Evolutionary conservation across 2,888 invertebrate genomes (phyloP), one percentile per base, ranked within the genome.

Genomic region (Leucophora obtusa): DNA sequence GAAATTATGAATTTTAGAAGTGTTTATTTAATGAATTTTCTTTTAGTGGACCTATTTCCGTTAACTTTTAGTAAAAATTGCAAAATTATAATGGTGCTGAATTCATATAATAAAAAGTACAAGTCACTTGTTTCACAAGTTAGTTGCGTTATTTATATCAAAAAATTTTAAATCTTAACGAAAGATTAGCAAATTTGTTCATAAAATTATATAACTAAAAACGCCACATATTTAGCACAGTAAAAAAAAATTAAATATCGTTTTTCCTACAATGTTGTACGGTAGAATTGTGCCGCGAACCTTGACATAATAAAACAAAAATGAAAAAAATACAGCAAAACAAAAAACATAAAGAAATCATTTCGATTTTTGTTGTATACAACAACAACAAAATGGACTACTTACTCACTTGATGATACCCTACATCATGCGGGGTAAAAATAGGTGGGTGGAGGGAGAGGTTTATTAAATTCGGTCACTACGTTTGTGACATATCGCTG

Each of bases 221-320:
- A n/a, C 43, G 6, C 28, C 24, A 56, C 24, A 56, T 21, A 33
- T 21, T 56, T 14, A 24, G 56, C 15, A 28, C 21, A 28, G 24
- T 33, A 24, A 56, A 28, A 56, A 11, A 14, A 56, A 28, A n/a
- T 6, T 28, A 28, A 28, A 28, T 56, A 56, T 28, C 24, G 28
- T 56, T 63, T 71, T 71, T 65, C 47, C 60, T 60, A 77, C 73
- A 69, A 60, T 70, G 60, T 69, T 76, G 77, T 73, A 75, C 77
- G 81, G 77, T 79, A 84, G 81, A 84, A 85, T 86, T 87, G 86
- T 87, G 87, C 86, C 86, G 85, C 88, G 86, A 87, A 87, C 87
- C 87, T 87, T 87, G 87, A 87, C 87, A 87, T 85, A 87, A 85
- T 86, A 87, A 83, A 86, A 51, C 72, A 72, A 79, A 75, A 81